Evolutionary conservation across 2,888 invertebrate species (phyloP).

Genomic region (Hirtodrosophila confusa): DNA sequence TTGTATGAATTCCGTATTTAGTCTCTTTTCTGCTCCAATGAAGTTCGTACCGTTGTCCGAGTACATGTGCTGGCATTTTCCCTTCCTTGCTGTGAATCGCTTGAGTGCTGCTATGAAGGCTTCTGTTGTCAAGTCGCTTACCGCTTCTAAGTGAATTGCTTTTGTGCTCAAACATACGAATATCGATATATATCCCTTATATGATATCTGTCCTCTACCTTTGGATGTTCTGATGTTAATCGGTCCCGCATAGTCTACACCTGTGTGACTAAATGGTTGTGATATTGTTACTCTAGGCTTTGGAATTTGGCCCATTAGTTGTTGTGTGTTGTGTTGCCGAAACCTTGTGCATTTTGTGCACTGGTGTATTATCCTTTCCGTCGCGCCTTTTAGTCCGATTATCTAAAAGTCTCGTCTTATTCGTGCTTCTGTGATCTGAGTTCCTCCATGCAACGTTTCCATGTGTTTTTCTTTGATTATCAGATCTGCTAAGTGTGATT

Average conservation of each 20-base stretch:
- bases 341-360: neutral
- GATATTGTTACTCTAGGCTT: neutral
- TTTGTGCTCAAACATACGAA: neutral
- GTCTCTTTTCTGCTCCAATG: too few relatives aligned
- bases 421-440: too few relatives aligned
- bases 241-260: conserved; percentile 5
- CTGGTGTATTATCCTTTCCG: neutral
- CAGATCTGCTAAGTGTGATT: too few relatives aligned
- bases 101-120: too few relatives aligned
- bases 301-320: conserved; percentile 4
- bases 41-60: too few relatives aligned
- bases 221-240: neutral
- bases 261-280: neutral
- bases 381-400: neutral
- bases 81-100: too few relatives aligned
- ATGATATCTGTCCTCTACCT: neutral
- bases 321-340: neutral
- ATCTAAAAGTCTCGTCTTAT: too few relatives aligned
- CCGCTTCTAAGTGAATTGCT: neutral
- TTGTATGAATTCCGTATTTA: too few relatives aligned
- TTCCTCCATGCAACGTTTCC: too few relatives aligned
- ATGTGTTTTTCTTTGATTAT: too few relatives aligned
- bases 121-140: neutral
- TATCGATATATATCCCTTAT: neutral
- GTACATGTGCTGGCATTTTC: too few relatives aligned